These are phyloP conservation scores for Cheilosia variabilis DNA, from an alignment of 2,888 invertebrate genomes.

Conservation along the genomic window DNA sequence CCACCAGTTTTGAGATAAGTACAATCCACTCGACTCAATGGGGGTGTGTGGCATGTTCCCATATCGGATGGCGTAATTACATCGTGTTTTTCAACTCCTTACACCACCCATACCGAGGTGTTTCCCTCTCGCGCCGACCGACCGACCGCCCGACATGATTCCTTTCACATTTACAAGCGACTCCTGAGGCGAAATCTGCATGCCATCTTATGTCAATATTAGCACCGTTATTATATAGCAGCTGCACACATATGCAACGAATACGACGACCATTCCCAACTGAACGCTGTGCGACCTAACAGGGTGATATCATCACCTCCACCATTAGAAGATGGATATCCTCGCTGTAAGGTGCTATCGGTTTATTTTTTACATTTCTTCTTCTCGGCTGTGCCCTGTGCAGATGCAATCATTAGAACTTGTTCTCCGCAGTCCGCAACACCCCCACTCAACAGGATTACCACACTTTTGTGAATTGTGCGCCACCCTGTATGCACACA, in stretches of 20 bases:
- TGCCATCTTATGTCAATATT: conserved; percentile 71
- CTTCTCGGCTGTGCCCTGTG: neutral
- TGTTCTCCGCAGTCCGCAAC: no score
- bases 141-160: conserved; percentile 31
- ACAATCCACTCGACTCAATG: conserved; percentile 78
- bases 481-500: conserved; percentile 22
- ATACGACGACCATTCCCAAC: neutral
- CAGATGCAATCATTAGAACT: conserved; percentile 8
- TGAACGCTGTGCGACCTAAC: neutral
- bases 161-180: conserved; percentile 54
- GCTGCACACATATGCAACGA: conserved; percentile 2
- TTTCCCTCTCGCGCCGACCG: neutral
- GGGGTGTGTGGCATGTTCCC: conserved; percentile 59
- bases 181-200: conserved; percentile 53
- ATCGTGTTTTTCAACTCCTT: conserved; percentile 47
- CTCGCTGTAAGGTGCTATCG: neutral
- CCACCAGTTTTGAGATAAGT: conserved; percentile 78
- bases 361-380: neutral
- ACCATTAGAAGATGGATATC: neutral
- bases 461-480: conserved; percentile 1
- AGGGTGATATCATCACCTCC: conserved; percentile 9
- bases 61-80: conserved; percentile 71
- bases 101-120: neutral
- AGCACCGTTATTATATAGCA: conserved; percentile 63
- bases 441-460: neutral